Evolutionary conservation across 1,140 invertebrate species (phyloP).

Genomic region (Diachasma alloeum): DNA sequence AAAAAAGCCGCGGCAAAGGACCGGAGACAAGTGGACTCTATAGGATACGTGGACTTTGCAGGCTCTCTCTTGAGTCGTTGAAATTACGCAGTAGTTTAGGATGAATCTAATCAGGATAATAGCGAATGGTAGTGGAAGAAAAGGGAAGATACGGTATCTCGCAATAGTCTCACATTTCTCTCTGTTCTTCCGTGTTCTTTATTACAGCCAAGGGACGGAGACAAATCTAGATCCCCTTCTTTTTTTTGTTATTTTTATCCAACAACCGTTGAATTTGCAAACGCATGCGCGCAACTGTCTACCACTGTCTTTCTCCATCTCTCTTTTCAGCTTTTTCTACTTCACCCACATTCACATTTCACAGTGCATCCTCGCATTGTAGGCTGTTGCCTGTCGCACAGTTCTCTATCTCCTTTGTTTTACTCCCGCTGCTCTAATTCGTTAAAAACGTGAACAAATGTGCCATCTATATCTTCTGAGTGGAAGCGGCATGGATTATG

Average conservation of each 20-base stretch:
- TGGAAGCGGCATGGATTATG: background rate
- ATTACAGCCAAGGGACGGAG: slow-evolving; percentile 29
- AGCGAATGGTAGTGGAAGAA: slow-evolving; percentile 25
- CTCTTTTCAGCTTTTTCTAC: slow-evolving; percentile 20
- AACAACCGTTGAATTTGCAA: background rate
- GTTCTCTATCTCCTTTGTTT: slow-evolving; percentile 23
- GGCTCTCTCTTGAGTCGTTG: background rate
- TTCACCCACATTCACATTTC: background rate
- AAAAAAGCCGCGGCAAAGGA: background rate
- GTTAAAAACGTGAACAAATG: slow-evolving; percentile 51
- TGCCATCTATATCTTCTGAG: background rate
- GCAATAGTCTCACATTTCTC: slow-evolving; percentile 3
- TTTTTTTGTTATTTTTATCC: slow-evolving; percentile 19
- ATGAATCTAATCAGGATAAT: slow-evolving; percentile 50
- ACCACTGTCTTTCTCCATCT: slow-evolving; percentile 17
- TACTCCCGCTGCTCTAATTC: slow-evolving; percentile 51
- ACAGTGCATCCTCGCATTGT: background rate
- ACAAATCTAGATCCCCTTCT: slow-evolving; percentile 32
- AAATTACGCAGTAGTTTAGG: slow-evolving; percentile 33
- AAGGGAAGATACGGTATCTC: background rate
- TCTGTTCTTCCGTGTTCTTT: background rate
- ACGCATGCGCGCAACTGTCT: background rate
- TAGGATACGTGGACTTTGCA: background rate
- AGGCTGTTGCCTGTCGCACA: background rate
- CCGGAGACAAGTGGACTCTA: background rate